Evolutionary conservation across 1,140 invertebrate species (phyloP), one percentile per base, ranked within the genome.

Genomic region (Trichonephila inaurata): DNA sequence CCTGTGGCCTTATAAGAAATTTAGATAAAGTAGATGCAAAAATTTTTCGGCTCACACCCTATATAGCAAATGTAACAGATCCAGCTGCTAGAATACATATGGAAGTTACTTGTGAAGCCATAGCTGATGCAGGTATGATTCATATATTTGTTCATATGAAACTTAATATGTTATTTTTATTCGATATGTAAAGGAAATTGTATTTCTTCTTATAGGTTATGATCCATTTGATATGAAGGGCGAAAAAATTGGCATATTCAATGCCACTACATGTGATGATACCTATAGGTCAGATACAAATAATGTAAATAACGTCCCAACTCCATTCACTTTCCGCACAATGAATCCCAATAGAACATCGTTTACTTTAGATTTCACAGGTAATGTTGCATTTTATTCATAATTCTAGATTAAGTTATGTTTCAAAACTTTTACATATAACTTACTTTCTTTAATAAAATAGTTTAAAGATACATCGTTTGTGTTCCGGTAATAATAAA

Each of bases 11-110:
- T 96, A 95, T 99, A 1, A 99, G 99, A 96, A 97, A 99, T 94
- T 94, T 99, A 62, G 96, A 96, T 62, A 97, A 97, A 95, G 99
- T 95, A 95, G 98, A 99, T 95, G 98, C 98, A 8, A 97, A 97
- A n/a, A 99, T 99, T 96, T 99, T 99, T 96, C 98, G 98, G 72
- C 98, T 99, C 6, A 98, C 98, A 95, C 97, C 95, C 1, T 99
- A 99, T 96, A 98, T 99, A 95, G 98, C 98, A 0, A 96, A 99
- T 95, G 97, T 97, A 64, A 99, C 99, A 98, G 99, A 99, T 95
- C 99, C 99, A 4, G 98, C 99, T 95, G 96, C 99, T 61, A 96
- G 99, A 92, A 96, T 99, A 95, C 96, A 99, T 58, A 96, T 99
- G 6, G 99, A 99, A 96, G 95, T 97, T n/a, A 98, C 98, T 0